These are phyloP conservation scores for Asbolus verrucosus DNA, from an alignment of 1,140 invertebrate species.

Conservation along the genomic window DNA sequence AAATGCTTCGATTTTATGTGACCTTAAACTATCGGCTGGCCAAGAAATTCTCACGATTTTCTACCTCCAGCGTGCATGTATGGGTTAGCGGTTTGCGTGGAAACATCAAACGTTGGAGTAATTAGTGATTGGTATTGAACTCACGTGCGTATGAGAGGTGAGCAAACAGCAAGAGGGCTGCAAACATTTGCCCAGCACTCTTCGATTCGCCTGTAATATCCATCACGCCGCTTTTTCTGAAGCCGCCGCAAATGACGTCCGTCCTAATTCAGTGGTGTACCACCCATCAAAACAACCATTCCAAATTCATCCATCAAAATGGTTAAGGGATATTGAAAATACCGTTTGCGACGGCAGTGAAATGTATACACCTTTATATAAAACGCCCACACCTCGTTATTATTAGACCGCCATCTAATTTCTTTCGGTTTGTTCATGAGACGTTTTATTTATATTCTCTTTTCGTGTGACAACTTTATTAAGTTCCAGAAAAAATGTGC, in stretches of 20 bases:
- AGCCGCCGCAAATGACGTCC: constrained; percentile 16
- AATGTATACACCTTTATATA: background rate
- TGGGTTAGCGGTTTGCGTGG: background rate
- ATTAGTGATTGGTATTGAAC: constrained; percentile 48
- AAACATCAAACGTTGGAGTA: constrained; percentile 34
- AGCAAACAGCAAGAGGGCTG: constrained; percentile 51
- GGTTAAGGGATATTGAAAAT: no score
- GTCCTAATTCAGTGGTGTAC: constrained; percentile 6
- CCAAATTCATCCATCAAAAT: background rate
- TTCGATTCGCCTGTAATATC: constrained; percentile 50
- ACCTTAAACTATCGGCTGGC: no score
- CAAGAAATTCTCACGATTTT: no score
- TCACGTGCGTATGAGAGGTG: constrained; percentile 52
- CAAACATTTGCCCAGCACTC: constrained; percentile 61
- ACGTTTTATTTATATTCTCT: constrained; percentile 9
- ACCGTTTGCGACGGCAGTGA: background rate
- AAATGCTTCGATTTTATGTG: no score
- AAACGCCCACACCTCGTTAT: no score
- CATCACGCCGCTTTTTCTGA: constrained; percentile 45
- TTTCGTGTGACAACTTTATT: constrained; percentile 19
- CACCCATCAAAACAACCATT: constrained; percentile 1
- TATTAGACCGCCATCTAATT: no score
- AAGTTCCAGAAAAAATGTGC: background rate
- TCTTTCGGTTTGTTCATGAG: background rate
- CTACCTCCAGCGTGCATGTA: no score